A percentile compares a stretch with the other conserved stretches of the same genome.
Evolutionary conservation across 1,140 invertebrate genomes (phyloP).

Genomic region (Sycophila sp.): DNA sequence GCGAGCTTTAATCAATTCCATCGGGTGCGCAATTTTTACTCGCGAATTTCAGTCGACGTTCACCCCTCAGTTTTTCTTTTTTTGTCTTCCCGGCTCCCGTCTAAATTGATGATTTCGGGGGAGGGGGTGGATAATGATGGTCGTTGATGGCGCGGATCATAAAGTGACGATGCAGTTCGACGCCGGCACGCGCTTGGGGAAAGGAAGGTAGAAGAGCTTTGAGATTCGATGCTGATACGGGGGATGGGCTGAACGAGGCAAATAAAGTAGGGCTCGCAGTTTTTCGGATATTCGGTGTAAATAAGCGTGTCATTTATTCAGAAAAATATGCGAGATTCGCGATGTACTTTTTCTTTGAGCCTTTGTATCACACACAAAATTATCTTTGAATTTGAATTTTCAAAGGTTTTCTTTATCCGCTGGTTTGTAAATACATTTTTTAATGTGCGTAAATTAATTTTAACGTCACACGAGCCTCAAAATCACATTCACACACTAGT

Average conservation of each 20-base stretch:
- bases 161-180: neutral
- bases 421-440: too few relatives aligned
- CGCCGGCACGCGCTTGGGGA: neutral
- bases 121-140: neutral
- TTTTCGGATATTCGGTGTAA: too few relatives aligned
- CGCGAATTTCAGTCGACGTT: neutral
- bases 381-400: too few relatives aligned
- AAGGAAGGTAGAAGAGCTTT: neutral
- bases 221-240: neutral
- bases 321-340: neutral
- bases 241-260: neutral
- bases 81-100: neutral
- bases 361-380: too few relatives aligned
- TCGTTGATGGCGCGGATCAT: neutral
- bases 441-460: too few relatives aligned
- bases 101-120: neutral
- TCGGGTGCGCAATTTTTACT: neutral
- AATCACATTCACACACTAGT: too few relatives aligned
- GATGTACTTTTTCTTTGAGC: neutral
- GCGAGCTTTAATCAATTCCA: slow-evolving; percentile 14
- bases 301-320: neutral
- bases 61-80: neutral
- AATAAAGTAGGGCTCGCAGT: neutral
- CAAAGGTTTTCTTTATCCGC: too few relatives aligned
- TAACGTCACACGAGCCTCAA: too few relatives aligned